These are phyloP conservation scores for Drosophila punjabiensis DNA, from an alignment of 1,140 invertebrate genomes.

Conservation along the genomic window DNA sequence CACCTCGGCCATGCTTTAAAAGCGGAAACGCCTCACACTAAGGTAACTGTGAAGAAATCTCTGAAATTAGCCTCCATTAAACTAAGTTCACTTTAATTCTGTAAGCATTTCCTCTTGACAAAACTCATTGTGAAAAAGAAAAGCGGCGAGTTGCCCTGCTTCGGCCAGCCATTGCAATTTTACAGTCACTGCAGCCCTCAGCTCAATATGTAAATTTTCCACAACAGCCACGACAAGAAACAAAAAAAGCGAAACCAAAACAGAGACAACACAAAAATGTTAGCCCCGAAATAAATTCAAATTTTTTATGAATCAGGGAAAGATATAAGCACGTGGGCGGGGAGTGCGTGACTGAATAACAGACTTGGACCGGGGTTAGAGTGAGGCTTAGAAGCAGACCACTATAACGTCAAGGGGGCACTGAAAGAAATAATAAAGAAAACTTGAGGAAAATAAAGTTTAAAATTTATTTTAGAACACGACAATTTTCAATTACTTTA, in stretches of 20 bases:
- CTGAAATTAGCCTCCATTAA: conserved; percentile 38
- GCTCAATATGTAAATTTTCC: conserved; percentile 66
- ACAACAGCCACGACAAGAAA: neutral
- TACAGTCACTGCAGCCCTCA: conserved; percentile 32
- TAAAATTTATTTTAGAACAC: neutral
- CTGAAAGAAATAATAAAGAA: neutral
- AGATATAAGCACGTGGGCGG: conserved; percentile 35
- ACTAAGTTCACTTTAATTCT: conserved; percentile 30
- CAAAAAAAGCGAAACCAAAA: conserved; percentile 37
- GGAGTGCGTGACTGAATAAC: conserved; percentile 52
- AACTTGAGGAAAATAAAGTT: neutral
- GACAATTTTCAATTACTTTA: too few relatives aligned
- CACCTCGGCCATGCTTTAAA: neutral
- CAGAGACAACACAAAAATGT: conserved; percentile 47
- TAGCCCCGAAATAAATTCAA: conserved; percentile 69
- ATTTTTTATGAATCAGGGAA: conserved; percentile 76
- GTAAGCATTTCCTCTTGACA: conserved; percentile 28
- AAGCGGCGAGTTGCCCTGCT: conserved; percentile 6
- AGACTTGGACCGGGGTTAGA: conserved; percentile 33
- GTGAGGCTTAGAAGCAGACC: conserved; percentile 20
- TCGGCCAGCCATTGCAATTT: conserved; percentile 31
- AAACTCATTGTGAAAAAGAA: conserved; percentile 28
- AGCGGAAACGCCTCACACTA: conserved; percentile 22
- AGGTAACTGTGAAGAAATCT: conserved; percentile 34
- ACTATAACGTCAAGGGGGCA: conserved; percentile 11